Evolutionary conservation across 2,888 invertebrate species (phyloP).

Genomic region (Adelphocoris suturalis): DNA sequence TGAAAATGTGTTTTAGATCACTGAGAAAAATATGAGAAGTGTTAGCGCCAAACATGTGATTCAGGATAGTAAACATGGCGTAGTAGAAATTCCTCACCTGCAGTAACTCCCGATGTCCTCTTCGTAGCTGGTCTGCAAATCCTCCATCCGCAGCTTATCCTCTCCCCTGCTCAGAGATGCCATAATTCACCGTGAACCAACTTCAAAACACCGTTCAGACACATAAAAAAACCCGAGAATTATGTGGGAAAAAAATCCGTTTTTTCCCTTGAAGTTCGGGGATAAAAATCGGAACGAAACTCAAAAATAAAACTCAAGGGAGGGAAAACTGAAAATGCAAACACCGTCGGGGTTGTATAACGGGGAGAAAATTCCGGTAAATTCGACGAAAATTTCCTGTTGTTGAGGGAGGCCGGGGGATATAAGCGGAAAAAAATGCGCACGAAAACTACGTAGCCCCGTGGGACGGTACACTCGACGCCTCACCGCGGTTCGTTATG

Average conservation of each 20-base stretch:
- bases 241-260: not conserved
- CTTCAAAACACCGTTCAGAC: constrained; percentile 69
- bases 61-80: constrained; percentile 72
- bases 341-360: not conserved
- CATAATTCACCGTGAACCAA: constrained; percentile 74
- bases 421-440: constrained; percentile 3
- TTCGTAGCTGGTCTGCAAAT: constrained; percentile 76
- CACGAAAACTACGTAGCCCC: constrained; percentile 34
- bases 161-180: constrained; percentile 75
- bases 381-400: not conserved
- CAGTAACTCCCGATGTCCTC: constrained; percentile 76
- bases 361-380: not conserved
- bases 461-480: constrained; percentile 78
- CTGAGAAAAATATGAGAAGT: not conserved
- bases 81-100: constrained; percentile 74
- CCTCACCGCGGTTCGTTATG: constrained; percentile 82
- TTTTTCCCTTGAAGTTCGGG: not conserved
- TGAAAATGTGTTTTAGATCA: not conserved
- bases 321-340: not conserved
- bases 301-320: not conserved
- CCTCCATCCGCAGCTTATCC: constrained; percentile 76
- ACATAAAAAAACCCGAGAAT: constrained; percentile 70
- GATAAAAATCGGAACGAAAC: not conserved
- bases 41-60: constrained; percentile 70
- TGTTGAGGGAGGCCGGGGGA: not conserved